Evolutionary conservation across 2,113 vertebrate species (phyloP).

Genomic region (Eupsittula cactorum): DNA sequence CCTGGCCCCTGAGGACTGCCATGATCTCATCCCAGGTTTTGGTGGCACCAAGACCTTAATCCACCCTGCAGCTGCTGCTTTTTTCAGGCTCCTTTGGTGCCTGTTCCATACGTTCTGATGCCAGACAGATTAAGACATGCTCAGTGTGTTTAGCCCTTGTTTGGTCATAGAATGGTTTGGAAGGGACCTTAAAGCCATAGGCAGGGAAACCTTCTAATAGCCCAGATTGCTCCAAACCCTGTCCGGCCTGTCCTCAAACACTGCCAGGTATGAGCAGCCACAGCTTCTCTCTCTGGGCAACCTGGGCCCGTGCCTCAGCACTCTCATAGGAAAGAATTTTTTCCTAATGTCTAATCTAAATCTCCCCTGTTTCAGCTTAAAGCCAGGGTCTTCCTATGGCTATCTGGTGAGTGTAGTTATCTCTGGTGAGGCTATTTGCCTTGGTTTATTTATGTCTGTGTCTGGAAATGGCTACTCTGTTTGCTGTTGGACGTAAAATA

Average conservation of each 20-base stretch:
- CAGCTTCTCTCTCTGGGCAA: neutral
- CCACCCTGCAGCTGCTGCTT: neutral
- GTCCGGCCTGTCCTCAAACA: neutral
- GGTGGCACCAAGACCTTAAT: neutral
- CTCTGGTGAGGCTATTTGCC: neutral
- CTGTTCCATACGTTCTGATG: neutral
- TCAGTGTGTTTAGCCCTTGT: neutral
- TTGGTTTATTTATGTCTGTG: neutral
- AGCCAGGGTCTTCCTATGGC: neutral
- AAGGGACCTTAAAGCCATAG: neutral
- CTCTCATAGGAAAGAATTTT: neutral
- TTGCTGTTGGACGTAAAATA: neutral
- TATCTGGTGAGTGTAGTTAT: neutral
- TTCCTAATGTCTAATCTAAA: neutral
- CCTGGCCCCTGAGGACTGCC: neutral
- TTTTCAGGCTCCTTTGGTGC: accelerated
- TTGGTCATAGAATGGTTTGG: neutral
- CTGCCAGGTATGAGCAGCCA: neutral
- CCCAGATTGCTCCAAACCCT: neutral
- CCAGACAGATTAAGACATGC: neutral
- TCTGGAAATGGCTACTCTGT: neutral
- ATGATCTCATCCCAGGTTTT: neutral
- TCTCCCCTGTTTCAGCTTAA: neutral
- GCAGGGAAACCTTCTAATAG: neutral
- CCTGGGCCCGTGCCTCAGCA: neutral